Evolutionary conservation across 2,888 invertebrate genomes (phyloP), one percentile per base, ranked within the genome.

Genomic region (Gortyna flavago): DNA sequence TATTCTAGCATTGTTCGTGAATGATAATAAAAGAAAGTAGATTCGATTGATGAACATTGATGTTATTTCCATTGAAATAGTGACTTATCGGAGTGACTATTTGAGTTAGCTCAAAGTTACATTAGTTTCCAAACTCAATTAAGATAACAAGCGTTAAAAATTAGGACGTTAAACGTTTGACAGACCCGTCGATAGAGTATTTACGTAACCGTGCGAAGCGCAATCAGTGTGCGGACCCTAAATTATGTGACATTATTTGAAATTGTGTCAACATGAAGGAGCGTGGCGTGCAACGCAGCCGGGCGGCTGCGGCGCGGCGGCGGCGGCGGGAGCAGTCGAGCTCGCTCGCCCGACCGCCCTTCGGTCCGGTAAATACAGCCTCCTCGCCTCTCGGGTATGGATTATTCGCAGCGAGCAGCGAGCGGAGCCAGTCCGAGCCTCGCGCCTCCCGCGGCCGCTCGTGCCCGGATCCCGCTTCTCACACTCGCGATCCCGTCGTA

Each of bases 361-460:
- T 91, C 93, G 94, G 95, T 95, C 96, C 96, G 94, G 95, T 95
- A 94, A 95, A 94, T 93, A 95, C 95, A 95, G 95, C 95, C 95
- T 95, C 95, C 95, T 93, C 94, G 93, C 93, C 93, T 93, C 94
- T 92, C 95, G 92, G 91, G 94, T 96, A 96, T 96, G 95, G 96
- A 96, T 96, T 96, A 96, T 96, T 96, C 95, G 95, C 91, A 90
- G 92, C 92, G 91, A 93, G 90, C 93, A 91, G 91, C 90, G 91
- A 93, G 91, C 94, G 91, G 91, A 93, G 93, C 92, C 95, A 94
- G 96, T 96, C 93, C 95, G 92, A 94, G 92, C 94, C 94, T 94
- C 94, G 95, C 95, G 94, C 93, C 93, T 93, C 90, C 89, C 91
- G 93, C 93, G 93, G 91, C 91, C 91, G 94, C 93, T 90, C 92